Evolutionary conservation across 2,113 vertebrate species (phyloP), one percentile per base, ranked within the genome.

Genomic region (Zeus faber): DNA sequence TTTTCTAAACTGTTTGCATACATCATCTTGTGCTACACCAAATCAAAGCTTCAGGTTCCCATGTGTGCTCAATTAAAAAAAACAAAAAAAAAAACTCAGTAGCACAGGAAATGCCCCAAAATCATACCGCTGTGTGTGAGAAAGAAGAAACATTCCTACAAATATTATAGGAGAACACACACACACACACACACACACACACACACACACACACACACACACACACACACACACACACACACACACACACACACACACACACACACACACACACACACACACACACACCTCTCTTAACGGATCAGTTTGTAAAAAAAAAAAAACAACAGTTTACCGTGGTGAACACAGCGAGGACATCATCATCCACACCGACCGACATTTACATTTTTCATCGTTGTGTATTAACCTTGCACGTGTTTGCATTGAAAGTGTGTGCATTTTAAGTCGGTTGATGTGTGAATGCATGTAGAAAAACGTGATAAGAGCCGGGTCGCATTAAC

Each of bases 11-110:
- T 68, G 11, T 51, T 37, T 35, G 61, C 24, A 47, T 39, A 5
- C 55, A 56, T 14, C 26, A 56, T 41, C 55, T 64, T 80, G 73
- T 79, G 60, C 65, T 68, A 65, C 52, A 48, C 27, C 65, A 61
- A 75, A 53, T 62, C 51, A 66, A 43, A 27, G 43, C 40, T 51
- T 67, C 48, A 67, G 26, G 60, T 48, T 57, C 25, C 50, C 50
- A 43, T 57, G 39, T 16, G 39, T 25, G 2, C 5, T 57, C 43
- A 27, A 49, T 57, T 54, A 54, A 6, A 26, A 59, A 67, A 37
- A 26, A 54, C 54, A 51, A 46, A n/a, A 77, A 65, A 49, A 41
- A 59, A 49, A 51, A n/a, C 1, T 37, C 13, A 2, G n/a, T 14
- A 37, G 11, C 3, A 29, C 33, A 14, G 33, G 11, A 37, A n/a